A percentile compares a stretch with the other conserved stretches of the same genome.
Evolutionary conservation across 2,797 vertebrate genomes (phyloP).

Genomic region (Furcifer pardalis): DNA sequence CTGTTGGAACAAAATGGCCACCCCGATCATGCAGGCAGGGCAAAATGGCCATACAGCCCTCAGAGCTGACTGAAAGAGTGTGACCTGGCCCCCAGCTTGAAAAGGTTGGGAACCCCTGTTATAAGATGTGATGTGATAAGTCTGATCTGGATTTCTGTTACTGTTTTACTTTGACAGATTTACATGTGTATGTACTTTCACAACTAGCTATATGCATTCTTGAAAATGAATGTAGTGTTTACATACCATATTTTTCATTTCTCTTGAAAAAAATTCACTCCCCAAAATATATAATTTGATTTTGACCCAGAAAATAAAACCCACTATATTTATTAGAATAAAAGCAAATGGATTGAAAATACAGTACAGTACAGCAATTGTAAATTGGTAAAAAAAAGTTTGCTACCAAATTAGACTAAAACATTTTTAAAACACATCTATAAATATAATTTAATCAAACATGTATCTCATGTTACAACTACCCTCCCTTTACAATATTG

Average conservation of each 20-base stretch:
- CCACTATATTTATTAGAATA: constrained; percentile 58
- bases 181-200: constrained; percentile 47
- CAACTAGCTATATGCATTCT: constrained; percentile 47
- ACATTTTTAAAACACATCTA: constrained; percentile 42
- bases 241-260: constrained; percentile 54
- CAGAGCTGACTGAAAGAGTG: too few relatives aligned
- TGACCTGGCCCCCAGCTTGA: too few relatives aligned
- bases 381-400: constrained; percentile 57
- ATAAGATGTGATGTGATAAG: too few relatives aligned
- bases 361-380: constrained; percentile 66
- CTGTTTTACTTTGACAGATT: constrained; percentile 51
- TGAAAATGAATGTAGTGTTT: constrained; percentile 62
- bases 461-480: constrained; percentile 40
- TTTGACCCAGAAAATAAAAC: constrained; percentile 61
- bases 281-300: constrained; percentile 54
- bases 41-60: too few relatives aligned
- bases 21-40: too few relatives aligned
- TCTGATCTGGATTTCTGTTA: constrained; percentile 6
- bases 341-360: constrained; percentile 61
- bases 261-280: constrained; percentile 51
- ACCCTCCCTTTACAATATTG: constrained; percentile 56
- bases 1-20: too few relatives aligned
- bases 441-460: constrained; percentile 54
- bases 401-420: constrained; percentile 25
- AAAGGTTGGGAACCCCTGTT: too few relatives aligned